phyloP scores from a whole-genome alignment of 92 coral and sea anemone genomes.

The Zoanthus gigantus region DNA sequence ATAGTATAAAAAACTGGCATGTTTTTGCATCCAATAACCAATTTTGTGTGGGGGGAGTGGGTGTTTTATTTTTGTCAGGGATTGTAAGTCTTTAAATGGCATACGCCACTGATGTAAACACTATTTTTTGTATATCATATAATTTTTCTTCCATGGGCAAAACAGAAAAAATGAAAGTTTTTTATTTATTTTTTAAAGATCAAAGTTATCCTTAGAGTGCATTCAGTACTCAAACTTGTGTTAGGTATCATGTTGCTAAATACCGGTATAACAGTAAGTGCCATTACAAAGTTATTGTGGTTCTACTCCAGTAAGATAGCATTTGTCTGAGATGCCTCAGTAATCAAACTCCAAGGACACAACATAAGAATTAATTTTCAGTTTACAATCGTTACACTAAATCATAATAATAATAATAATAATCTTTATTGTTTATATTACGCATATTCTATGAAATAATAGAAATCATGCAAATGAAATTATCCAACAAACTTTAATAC shows the following conservation, averaged over 20 bases:
- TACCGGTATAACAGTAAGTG: slow-evolving; percentile 15
- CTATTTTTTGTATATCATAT: neutral
- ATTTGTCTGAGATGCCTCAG: slow-evolving; percentile 38
- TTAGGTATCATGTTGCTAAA: slow-evolving; percentile 23
- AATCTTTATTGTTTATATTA: too few relatives aligned
- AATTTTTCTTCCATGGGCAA: neutral
- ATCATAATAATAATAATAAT: too few relatives aligned
- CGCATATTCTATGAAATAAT: too few relatives aligned
- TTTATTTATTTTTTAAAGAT: neutral
- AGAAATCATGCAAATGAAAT: slow-evolving; percentile 26
- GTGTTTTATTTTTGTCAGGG: too few relatives aligned
- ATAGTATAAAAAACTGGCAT: too few relatives aligned
- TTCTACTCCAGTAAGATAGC: slow-evolving; percentile 38
- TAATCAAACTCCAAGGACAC: slow-evolving; percentile 40
- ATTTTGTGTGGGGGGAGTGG: too few relatives aligned
- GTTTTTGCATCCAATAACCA: too few relatives aligned
- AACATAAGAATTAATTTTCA: slow-evolving; percentile 20
- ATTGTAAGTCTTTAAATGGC: slow-evolving; percentile 14
- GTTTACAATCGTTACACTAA: neutral
- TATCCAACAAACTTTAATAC: slow-evolving; percentile 30
- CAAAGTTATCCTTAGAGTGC: slow-evolving; percentile 25
- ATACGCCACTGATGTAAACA: slow-evolving; percentile 18
- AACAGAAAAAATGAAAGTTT: slow-evolving; percentile 5
- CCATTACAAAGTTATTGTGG: slow-evolving; percentile 40
- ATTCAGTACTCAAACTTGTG: slow-evolving; percentile 15